phyloP scores from a whole-genome alignment of 2,113 vertebrate genomes.

The Neomonachus schauinslandi region DNA sequence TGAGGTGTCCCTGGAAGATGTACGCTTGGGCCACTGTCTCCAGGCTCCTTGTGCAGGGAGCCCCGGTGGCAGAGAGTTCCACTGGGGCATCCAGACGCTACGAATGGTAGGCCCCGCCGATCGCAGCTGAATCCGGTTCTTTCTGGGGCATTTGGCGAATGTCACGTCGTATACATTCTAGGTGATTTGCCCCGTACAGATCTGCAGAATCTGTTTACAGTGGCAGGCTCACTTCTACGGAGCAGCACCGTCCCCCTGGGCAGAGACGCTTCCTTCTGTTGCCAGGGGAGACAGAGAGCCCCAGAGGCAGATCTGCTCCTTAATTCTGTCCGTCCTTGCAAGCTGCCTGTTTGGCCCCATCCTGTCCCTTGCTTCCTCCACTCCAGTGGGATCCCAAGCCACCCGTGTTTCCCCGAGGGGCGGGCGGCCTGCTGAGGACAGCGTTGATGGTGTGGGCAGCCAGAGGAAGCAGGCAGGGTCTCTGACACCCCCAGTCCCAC shows the following conservation, averaged over 20 bases:
- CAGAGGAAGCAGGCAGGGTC: neutral
- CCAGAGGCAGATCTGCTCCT: neutral
- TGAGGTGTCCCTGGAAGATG: fast-evolving
- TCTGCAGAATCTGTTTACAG: neutral
- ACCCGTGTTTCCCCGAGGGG: fast-evolving
- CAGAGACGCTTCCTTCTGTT: neutral
- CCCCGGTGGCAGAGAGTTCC: neutral
- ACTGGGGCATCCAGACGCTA: neutral
- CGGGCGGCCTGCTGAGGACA: neutral
- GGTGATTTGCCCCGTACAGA: neutral
- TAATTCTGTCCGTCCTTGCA: neutral
- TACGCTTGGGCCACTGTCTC: too few relatives aligned
- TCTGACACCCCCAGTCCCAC: neutral
- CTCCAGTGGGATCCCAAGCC: neutral
- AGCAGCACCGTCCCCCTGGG: neutral
- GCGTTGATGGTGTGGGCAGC: fast-evolving
- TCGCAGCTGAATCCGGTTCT: neutral
- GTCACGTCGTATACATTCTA: neutral
- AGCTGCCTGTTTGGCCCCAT: too few relatives aligned
- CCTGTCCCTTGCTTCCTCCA: neutral
- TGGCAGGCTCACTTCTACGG: neutral
- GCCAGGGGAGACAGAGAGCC: neutral
- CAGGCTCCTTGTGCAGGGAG: neutral
- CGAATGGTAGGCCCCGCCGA: neutral
- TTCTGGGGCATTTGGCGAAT: neutral